Conservation (phyloP, 2,113 vertebrate genomes). For the Phoenicopterus ruber region DNA sequence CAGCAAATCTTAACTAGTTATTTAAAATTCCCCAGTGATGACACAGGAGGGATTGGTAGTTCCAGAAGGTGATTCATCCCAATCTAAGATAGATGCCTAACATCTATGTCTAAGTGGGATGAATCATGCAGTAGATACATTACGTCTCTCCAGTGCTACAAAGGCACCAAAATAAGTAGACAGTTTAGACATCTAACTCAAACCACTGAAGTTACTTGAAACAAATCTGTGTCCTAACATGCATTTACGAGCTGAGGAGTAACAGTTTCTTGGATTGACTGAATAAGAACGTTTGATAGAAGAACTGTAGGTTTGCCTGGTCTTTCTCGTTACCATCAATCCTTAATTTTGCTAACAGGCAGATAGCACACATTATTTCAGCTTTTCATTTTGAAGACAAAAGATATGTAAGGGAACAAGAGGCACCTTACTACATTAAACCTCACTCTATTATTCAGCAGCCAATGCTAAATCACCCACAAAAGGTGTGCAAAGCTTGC, state of each 20-base stretch:
- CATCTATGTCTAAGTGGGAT: neutral
- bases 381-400: neutral
- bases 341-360: neutral
- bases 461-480: neutral
- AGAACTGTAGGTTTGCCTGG: neutral
- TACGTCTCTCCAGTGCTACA: neutral
- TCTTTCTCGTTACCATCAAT: neutral
- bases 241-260: neutral
- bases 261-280: neutral
- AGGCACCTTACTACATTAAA: neutral
- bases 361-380: neutral
- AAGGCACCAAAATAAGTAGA: neutral
- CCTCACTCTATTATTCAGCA: neutral
- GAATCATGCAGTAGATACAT: neutral
- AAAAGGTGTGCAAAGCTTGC: neutral
- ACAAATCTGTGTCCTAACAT: neutral
- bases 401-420: neutral
- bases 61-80: slow-evolving; percentile 10
- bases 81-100: neutral
- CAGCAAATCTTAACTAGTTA: neutral
- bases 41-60: neutral
- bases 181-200: neutral
- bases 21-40: neutral
- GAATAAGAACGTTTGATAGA: neutral
- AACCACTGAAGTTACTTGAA: neutral